These are phyloP conservation scores for Forbesichthys agassizii DNA, from an alignment of 2,113 vertebrate genomes.

Conservation along the genomic window DNA sequence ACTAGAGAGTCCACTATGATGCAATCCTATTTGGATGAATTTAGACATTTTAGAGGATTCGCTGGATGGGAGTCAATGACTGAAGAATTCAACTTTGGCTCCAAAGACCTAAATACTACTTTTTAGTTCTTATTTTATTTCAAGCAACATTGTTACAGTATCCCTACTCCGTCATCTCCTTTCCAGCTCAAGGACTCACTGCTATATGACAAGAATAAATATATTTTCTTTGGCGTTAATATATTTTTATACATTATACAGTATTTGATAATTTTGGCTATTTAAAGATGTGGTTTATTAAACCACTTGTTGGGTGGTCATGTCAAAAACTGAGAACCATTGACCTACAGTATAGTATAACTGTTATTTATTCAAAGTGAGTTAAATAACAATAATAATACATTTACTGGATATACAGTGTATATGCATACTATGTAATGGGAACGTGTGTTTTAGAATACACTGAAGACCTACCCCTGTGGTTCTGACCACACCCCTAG, in stretches of 20 bases:
- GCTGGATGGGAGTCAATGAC: conserved; percentile 23
- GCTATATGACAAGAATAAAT: too few species aligned
- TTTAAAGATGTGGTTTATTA: too few species aligned
- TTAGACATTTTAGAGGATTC: conserved; percentile 59
- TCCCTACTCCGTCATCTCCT: too few species aligned
- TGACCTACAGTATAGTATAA: too few species aligned
- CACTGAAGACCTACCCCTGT: conserved; percentile 91
- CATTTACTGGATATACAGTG: conserved; percentile 7
- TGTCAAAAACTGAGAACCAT: too few species aligned
- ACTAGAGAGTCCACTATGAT: conserved; percentile 19
- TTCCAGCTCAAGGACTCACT: not conserved
- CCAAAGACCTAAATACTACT: conserved; percentile 9
- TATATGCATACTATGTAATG: conserved; percentile 13
- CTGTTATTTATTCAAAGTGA: too few species aligned
- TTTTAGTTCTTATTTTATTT: not conserved
- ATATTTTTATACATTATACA: not conserved
- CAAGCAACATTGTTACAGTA: too few species aligned
- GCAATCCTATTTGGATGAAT: conserved; percentile 47
- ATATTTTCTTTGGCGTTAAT: not conserved
- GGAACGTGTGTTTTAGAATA: conserved; percentile 78
- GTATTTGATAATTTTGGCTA: not conserved
- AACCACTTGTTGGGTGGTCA: too few species aligned
- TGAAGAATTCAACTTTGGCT: conserved; percentile 18
- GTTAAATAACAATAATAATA: too few species aligned
- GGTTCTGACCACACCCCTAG: conserved; percentile 98